A percentile compares a stretch with the other conserved stretches of the same genome.
These are phyloP conservation scores for Paramormyrops kingsleyae DNA, from an alignment of 2,113 vertebrate genomes.

Conservation along the genomic window DNA sequence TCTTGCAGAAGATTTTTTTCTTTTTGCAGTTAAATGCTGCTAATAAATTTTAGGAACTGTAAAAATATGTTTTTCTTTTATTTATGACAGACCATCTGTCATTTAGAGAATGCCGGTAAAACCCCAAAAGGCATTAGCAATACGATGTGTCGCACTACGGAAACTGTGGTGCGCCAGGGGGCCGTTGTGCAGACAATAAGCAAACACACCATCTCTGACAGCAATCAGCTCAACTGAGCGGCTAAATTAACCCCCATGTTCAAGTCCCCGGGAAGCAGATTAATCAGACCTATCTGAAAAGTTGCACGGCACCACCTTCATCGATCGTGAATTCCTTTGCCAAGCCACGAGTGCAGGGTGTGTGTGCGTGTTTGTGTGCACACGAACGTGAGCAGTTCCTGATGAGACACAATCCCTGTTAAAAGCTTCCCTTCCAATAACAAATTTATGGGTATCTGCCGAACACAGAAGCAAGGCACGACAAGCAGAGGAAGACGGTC, in stretches of 20 bases:
- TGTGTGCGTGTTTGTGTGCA: background rate
- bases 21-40: background rate
- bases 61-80: background rate
- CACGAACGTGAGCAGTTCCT: no score
- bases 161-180: background rate
- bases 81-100: background rate
- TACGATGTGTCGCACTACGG: background rate
- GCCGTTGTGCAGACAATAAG: background rate
- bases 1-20: background rate
- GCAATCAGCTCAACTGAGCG: background rate
- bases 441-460: background rate
- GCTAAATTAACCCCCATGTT: background rate
- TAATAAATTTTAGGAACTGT: background rate
- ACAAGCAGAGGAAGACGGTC: background rate
- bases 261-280: background rate
- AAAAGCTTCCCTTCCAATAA: background rate
- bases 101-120: background rate
- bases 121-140: background rate
- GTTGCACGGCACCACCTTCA: background rate
- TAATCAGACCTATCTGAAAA: slow-evolving; percentile 8
- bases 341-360: background rate
- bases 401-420: background rate
- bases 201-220: background rate
- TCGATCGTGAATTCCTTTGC: background rate
- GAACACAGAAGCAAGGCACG: background rate